These are phyloP conservation scores for Junonia oenone DNA, from an alignment of 2,888 invertebrate genomes.

Conservation along the genomic window DNA sequence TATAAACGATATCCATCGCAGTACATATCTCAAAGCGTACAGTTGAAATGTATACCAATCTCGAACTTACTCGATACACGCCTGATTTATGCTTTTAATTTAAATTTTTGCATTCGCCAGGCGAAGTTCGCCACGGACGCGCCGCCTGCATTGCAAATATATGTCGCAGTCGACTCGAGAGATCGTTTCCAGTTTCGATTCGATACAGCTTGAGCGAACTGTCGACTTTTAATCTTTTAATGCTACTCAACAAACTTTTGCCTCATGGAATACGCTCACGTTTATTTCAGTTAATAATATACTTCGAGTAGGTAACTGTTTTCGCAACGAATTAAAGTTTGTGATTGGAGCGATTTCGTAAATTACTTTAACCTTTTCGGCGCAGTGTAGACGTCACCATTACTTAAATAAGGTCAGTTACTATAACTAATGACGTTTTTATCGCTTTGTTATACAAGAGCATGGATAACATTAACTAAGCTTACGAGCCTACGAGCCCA, in stretches of 20 bases:
- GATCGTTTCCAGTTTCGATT: conserved; percentile 66
- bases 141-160: conserved; percentile 77
- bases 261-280: conserved; percentile 44
- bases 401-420: conserved; percentile 2
- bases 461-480: conserved; percentile 54
- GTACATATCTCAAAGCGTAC: conserved; percentile 51
- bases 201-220: conserved; percentile 69
- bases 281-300: conserved; percentile 48
- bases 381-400: conserved; percentile 3
- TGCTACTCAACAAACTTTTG: conserved; percentile 72
- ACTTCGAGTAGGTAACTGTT: conserved; percentile 24
- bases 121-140: conserved; percentile 72
- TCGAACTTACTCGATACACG: conserved; percentile 76
- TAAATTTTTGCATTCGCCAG: conserved; percentile 80
- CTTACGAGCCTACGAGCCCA: conserved; percentile 51
- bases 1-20: conserved; percentile 33
- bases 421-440: conserved; percentile 22
- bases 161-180: conserved; percentile 63
- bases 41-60: conserved; percentile 72
- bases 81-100: conserved; percentile 81
- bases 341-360: conserved; percentile 19
- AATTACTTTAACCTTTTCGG: conserved; percentile 8
- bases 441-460: conserved; percentile 14
- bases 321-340: conserved; percentile 20
- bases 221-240: conserved; percentile 79